Conservation (phyloP, 2,113 vertebrate species). For the Cranoglanis bouderius region DNA sequence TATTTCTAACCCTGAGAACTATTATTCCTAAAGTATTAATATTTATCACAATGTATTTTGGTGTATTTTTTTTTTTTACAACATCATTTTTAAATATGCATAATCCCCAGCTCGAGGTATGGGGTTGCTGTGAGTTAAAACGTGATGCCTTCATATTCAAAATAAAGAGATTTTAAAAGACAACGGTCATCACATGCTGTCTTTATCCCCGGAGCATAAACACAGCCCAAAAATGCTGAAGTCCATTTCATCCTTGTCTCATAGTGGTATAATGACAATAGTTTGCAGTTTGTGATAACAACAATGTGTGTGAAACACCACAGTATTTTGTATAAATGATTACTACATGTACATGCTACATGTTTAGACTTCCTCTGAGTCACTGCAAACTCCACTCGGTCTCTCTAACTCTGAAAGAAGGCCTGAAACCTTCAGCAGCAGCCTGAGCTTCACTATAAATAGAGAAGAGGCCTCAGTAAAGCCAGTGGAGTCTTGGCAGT, state of each 20-base stretch:
- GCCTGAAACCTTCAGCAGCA: slow-evolving; percentile 59
- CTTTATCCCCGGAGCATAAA: neutral
- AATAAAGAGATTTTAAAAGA: neutral
- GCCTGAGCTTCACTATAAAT: slow-evolving; percentile 70
- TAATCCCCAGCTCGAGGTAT: neutral
- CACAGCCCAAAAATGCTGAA: neutral
- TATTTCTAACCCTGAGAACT: neutral
- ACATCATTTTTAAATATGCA: neutral
- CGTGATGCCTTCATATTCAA: neutral
- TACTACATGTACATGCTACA: neutral
- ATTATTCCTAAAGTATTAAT: neutral
- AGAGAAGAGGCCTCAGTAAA: slow-evolving; percentile 69
- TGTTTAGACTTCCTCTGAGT: neutral
- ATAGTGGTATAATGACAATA: neutral
- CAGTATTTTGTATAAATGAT: neutral
- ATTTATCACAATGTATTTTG: neutral
- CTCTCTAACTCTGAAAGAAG: neutral
- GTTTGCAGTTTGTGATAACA: neutral
- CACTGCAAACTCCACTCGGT: neutral
- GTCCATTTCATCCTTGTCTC: neutral
- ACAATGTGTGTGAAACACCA: too few species aligned
- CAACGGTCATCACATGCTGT: neutral
- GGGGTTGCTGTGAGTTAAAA: neutral
- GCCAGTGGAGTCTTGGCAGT: slow-evolving; percentile 59
- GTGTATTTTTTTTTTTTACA: neutral